Conservation (phyloP, 2,113 vertebrate genomes). For the human region DNA sequence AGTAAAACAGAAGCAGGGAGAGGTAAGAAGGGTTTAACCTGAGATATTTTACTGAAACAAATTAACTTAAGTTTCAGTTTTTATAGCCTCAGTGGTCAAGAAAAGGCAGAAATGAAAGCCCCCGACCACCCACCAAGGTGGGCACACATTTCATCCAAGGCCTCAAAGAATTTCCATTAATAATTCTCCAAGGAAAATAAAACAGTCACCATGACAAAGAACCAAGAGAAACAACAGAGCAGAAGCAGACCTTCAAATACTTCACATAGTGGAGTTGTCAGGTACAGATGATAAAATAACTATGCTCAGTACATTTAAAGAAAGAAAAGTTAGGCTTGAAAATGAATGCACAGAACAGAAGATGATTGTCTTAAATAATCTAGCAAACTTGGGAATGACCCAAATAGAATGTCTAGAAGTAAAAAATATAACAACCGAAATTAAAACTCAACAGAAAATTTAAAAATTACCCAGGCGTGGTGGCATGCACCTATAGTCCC, state of each 20-base stretch:
- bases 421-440: constrained; percentile 40
- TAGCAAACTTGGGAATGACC: not conserved
- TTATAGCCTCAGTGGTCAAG: not conserved
- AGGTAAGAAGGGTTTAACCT: not conserved
- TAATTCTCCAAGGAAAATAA: not conserved
- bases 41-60: not conserved
- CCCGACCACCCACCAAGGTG: not conserved
- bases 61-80: constrained; percentile 7
- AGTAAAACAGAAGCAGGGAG: not conserved
- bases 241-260: not conserved
- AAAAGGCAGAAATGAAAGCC: not conserved
- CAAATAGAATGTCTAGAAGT: constrained; percentile 14
- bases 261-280: not conserved
- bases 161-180: not conserved
- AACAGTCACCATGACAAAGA: not conserved
- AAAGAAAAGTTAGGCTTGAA: not conserved
- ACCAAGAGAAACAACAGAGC: not conserved
- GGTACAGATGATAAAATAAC: not conserved
- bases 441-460: not conserved
- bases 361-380: not conserved
- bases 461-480: too few species aligned
- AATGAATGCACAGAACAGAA: not conserved
- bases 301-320: not conserved
- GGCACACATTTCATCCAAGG: not conserved
- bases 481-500: too few species aligned